A percentile compares a stretch with the other conserved stretches of the same genome.
phyloP scores from a whole-genome alignment of 1,140 invertebrate genomes.

The Caenorhabditis remanei region DNA sequence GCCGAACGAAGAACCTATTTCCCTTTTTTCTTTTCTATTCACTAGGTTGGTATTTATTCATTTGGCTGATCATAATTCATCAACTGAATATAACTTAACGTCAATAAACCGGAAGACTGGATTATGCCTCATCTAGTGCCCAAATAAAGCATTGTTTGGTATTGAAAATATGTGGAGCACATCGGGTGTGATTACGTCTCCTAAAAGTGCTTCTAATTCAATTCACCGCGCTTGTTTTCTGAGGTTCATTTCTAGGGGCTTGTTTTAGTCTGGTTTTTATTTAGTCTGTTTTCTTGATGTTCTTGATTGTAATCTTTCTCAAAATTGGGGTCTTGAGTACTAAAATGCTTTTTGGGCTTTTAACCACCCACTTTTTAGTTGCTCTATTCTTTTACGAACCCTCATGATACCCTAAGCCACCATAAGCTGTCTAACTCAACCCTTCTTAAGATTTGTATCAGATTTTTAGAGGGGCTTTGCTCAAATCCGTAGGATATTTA shows the following conservation, averaged over 20 bases:
- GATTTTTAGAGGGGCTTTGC: neutral
- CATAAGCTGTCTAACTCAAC: neutral
- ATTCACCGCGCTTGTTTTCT: neutral
- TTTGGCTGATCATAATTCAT: conserved; percentile 17
- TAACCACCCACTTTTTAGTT: too few relatives aligned
- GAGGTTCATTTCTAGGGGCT: neutral
- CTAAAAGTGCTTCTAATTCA: neutral
- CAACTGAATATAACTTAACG: neutral
- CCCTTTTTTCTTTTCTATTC: neutral
- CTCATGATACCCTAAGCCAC: neutral
- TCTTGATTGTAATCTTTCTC: too few relatives aligned
- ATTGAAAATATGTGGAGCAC: neutral
- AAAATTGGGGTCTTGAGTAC: too few relatives aligned
- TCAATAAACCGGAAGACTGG: neutral
- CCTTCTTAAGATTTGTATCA: neutral
- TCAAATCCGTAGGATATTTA: neutral
- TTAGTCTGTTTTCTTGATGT: neutral
- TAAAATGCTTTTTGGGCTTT: too few relatives aligned
- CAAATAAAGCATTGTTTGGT: neutral
- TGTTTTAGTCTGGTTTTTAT: neutral
- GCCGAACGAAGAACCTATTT: neutral
- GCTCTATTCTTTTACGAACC: neutral
- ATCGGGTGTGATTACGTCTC: neutral
- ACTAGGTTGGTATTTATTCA: neutral
- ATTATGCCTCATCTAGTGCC: neutral